A percentile compares a stretch with the other conserved stretches of the same genome.
phyloP scores from a whole-genome alignment of 2,888 invertebrate species.

The Orchestes rusci region DNA sequence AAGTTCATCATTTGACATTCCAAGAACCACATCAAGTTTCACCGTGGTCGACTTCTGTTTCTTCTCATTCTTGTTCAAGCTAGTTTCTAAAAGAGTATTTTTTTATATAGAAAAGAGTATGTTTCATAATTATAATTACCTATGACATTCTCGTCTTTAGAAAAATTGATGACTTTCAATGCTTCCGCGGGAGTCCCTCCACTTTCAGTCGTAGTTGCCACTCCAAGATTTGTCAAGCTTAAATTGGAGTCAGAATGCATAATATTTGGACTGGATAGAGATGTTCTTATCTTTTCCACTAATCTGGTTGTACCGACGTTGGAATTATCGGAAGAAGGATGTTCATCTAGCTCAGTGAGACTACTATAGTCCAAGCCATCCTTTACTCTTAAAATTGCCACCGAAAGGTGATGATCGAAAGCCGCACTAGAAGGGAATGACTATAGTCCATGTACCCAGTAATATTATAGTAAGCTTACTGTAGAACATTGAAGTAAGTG shows the following conservation, averaged over 20 bases:
- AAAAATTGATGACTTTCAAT: neutral
- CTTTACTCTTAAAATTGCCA: conserved; percentile 78
- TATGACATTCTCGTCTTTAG: neutral
- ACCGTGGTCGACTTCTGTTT: conserved; percentile 25
- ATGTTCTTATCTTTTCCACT: conserved; percentile 33
- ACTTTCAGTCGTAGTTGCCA: conserved; percentile 13
- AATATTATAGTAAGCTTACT: conserved; percentile 66
- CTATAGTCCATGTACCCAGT: too few relatives aligned
- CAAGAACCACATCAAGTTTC: conserved; percentile 19
- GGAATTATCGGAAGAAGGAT: conserved; percentile 9
- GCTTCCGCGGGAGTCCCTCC: neutral
- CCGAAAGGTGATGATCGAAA: conserved; percentile 85
- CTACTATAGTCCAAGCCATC: conserved; percentile 74
- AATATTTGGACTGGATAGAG: conserved; percentile 51
- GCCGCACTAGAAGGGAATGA: too few relatives aligned
- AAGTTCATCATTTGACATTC: conserved; percentile 42
- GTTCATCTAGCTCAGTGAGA: conserved; percentile 43
- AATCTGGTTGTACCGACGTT: neutral
- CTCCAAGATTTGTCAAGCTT: conserved; percentile 48
- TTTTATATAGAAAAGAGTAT: too few relatives aligned
- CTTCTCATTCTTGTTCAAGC: conserved; percentile 1
- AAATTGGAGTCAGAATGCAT: conserved; percentile 69
- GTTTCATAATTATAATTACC: too few relatives aligned
- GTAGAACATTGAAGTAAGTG: conserved; percentile 90
- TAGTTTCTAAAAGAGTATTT: too few relatives aligned